Base-by-base conservation (phyloP, 2,888 invertebrate genomes). In the Apotomis betuletana region DNA sequence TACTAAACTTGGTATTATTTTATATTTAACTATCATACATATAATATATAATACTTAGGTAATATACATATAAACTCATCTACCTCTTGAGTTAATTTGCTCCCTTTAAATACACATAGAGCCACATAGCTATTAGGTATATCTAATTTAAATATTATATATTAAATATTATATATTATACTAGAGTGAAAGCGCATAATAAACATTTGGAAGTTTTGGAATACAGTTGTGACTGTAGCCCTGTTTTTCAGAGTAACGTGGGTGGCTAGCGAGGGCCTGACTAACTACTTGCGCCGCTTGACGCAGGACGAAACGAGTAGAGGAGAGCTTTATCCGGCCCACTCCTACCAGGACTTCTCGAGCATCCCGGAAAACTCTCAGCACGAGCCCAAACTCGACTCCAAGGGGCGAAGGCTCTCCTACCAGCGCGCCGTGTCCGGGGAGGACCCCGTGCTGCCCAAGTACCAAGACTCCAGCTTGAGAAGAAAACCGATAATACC, bases 371-470 rank as follows among this genome's bases (percentile, higher is more conserved):
- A 89, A 60, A 84, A 84, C 64, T 83, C 82, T 52, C 73, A 75
- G 2, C 77, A 77, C 13, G 80, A 77, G 3, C 74, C 82, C 3
- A 83, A 79, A 52, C 75, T 75, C 0, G 90, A 90, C 67, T 81
- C 81, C 6, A 90, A 90, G 67, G 91, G 90, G 0, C 82, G 92
- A 8, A 79, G 92, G 68, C 77, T 91, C n/a, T 92, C 92, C 0
- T 92, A 92, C 75, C 91, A 91, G 77, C 82, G 92, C 9, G 92
- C 92, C 0, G 91, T 92, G 2, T 92, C 92, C 0, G 91, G 92
- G 0, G 92, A 92, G 76, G 92, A 92, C 63, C 90, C 91, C 0
- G 83, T 83, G 3, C 74, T 76, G 12, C 79, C 77, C 0, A 80
- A 83, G 10, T 84, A 85, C 73, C 84, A 84, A 4, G 90, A 90